Base-by-base conservation (phyloP, 2,888 invertebrate genomes). In the Chymomyza caudatula region DNA sequence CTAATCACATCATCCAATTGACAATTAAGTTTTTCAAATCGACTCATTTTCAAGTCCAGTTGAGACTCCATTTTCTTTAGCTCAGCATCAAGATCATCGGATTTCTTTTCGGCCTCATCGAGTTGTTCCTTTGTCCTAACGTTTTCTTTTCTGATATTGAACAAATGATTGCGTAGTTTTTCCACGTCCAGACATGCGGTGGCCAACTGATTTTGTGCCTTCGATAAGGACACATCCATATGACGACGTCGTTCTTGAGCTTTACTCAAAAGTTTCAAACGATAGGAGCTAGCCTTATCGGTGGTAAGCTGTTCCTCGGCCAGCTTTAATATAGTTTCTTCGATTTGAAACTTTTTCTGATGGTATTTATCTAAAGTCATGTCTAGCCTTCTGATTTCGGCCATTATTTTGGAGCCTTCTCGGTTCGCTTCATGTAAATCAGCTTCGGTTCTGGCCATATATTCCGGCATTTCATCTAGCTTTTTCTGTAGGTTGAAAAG, bases 271-370 rank as follows among this genome's bases (percentile, higher is more conserved):
- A 91, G 72, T 82, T 92, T 92, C 19, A 89, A 65, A 5, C 90
- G 86, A 67, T 88, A 90, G 87, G 93, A 90, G 3, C 94, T 92
- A 0, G 94, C 93, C 82, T 95, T 95, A 77, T 95, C 94, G 51
- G 93, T 93, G 4, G 94, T 92, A 4, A 94, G 87, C 80, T 94
- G 93, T 11, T 94, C 94, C 79, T 95, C 94, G 0, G 95, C 90
- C 65, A 93, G 92, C 19, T 89, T 87, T 4, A 95, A 85, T 29
- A 95, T 93, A 52, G 92, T 90, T 65, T 94, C 93, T 86, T 96
- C 96, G 54, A 94, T 71, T 47, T 91, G 90, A 13, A 91, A 80
- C 85, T 94, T 95, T 54, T 91, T 90, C n/a, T 89, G 90, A 0
- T 82, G 75, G 56, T 92, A 90, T 65, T 92, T 92, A 13, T 94